Percentiles rank a stretch among this genome's conserved stretches.
These are phyloP conservation scores for Scrobipalpa atriplicella DNA, from an alignment of 2,888 invertebrate genomes.

Conservation along the genomic window DNA sequence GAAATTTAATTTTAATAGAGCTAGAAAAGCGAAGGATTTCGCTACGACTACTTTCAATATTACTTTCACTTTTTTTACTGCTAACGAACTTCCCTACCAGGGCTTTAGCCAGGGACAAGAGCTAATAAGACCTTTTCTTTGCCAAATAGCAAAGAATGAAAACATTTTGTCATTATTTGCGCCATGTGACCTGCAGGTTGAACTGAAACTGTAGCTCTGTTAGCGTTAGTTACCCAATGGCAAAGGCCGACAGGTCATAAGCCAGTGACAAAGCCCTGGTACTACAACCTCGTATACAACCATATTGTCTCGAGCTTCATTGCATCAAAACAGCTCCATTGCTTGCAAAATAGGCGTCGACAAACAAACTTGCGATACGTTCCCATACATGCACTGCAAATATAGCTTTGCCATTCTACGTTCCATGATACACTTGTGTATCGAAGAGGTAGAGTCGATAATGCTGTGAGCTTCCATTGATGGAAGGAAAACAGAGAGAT, in stretches of 20 bases:
- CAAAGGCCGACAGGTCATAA: slow-evolving; percentile 10
- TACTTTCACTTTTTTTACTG: too few relatives aligned
- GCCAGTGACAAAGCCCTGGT: slow-evolving; percentile 8
- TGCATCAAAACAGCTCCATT: slow-evolving; percentile 34
- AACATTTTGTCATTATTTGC: too few relatives aligned
- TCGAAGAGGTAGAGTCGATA: neutral
- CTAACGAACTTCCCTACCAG: too few relatives aligned
- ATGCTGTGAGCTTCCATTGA: neutral
- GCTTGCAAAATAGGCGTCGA: slow-evolving; percentile 42
- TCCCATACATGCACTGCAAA: slow-evolving; percentile 23
- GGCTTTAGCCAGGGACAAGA: too few relatives aligned
- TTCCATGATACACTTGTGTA: neutral
- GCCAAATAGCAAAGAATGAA: too few relatives aligned
- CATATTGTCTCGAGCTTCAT: slow-evolving; percentile 18
- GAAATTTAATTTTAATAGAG: neutral
- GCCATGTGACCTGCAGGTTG: neutral
- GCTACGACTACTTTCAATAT: too few relatives aligned
- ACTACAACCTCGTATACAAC: neutral
- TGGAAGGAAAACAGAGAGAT: neutral
- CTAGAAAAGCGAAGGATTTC: neutral
- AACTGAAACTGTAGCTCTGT: slow-evolving; percentile 1
- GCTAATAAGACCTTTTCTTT: too few relatives aligned
- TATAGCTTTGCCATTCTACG: neutral
- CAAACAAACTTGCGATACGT: slow-evolving; percentile 34
- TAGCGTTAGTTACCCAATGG: neutral